Percentiles rank a stretch among this genome's conserved stretches.
These are phyloP conservation scores for Tenthredo mesomela DNA, from an alignment of 2,888 invertebrate species.

Conservation along the genomic window DNA sequence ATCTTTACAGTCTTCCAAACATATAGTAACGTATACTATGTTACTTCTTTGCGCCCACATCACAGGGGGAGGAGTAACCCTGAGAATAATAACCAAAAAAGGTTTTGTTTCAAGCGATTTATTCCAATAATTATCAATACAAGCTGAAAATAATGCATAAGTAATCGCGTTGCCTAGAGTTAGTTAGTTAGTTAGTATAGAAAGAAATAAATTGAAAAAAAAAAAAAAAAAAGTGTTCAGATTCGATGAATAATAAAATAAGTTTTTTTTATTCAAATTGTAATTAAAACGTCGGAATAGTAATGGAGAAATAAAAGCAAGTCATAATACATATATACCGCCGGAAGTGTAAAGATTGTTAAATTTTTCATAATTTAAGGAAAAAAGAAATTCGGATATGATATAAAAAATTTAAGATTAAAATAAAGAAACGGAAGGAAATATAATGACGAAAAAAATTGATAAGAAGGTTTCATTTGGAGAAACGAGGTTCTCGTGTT, in stretches of 20 bases:
- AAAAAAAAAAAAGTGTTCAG: neutral
- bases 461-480: neutral
- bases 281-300: constrained; percentile 29
- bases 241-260: neutral
- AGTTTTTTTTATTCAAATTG: neutral
- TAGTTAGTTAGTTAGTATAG: no score
- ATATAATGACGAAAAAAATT: neutral
- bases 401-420: neutral
- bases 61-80: constrained; percentile 88
- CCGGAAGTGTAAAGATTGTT: constrained; percentile 25
- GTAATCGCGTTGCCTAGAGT: neutral
- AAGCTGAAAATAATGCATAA: constrained; percentile 29
- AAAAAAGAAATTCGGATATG: neutral
- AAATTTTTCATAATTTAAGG: neutral
- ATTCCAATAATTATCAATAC: constrained; percentile 40
- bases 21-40: constrained; percentile 92
- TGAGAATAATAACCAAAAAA: constrained; percentile 72
- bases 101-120: neutral
- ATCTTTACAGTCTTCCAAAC: constrained; percentile 93
- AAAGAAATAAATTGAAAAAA: no score
- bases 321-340: constrained; percentile 51
- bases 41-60: constrained; percentile 96
- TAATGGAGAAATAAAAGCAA: constrained; percentile 33
- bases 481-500: constrained; percentile 43
- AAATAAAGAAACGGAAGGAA: neutral